A percentile compares a stretch with the other conserved stretches of the same genome.
Conservation (phyloP, 2,113 vertebrate genomes). For the Zosterops lateralis region DNA sequence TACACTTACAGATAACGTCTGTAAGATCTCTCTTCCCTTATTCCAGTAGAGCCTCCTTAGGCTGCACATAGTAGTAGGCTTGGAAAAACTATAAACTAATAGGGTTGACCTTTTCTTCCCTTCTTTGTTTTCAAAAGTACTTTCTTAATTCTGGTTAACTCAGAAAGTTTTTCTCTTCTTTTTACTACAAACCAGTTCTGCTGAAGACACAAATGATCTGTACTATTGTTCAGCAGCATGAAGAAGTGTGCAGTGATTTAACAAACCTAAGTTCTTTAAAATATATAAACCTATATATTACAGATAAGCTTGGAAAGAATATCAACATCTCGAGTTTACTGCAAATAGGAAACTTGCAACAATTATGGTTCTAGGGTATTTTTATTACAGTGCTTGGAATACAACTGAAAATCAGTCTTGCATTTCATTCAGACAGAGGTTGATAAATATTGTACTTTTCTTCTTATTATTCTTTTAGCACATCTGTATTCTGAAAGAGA, state of each 20-base stretch:
- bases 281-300: background rate
- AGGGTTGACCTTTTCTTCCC: background rate
- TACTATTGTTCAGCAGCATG: background rate
- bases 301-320: background rate
- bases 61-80: background rate
- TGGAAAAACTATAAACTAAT: background rate
- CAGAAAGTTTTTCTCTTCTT: background rate
- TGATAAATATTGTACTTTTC: background rate
- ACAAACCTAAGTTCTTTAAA: background rate
- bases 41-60: background rate
- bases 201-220: background rate
- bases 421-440: background rate
- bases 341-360: background rate
- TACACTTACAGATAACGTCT: background rate
- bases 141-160: background rate
- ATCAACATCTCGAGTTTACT: background rate
- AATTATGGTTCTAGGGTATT: background rate
- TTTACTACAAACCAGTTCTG: background rate
- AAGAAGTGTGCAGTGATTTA: background rate
- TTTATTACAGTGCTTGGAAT: background rate
- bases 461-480: slow-evolving; percentile 65
- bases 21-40: background rate
- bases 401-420: background rate
- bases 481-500: slow-evolving; percentile 84
- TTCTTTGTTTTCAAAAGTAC: background rate